Percentiles rank a stretch among this genome's conserved stretches.
Conservation (phyloP, 2,797 vertebrate species). For the Parotocinclus haroldoi region DNA sequence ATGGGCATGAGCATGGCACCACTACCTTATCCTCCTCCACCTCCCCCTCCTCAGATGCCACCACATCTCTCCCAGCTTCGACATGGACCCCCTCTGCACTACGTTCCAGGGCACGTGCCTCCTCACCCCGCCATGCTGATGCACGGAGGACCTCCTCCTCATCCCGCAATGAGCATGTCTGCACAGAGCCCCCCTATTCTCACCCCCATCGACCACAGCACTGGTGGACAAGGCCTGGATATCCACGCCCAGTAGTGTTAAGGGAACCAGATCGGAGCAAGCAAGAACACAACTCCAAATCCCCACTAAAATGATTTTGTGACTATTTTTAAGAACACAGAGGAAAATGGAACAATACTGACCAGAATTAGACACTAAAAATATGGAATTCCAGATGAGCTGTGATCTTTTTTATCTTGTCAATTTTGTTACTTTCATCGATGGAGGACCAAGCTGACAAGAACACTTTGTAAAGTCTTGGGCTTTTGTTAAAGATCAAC, state of each 20-base stretch:
- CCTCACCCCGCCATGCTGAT: slow-evolving; percentile 91
- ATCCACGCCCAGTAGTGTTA: slow-evolving; percentile 88
- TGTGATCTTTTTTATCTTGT: slow-evolving; percentile 89
- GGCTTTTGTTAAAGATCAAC: slow-evolving; percentile 86
- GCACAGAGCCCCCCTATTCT: slow-evolving; percentile 88
- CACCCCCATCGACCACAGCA: slow-evolving; percentile 86
- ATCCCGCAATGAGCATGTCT: slow-evolving; percentile 90
- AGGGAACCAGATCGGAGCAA: slow-evolving; percentile 81
- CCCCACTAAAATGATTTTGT: slow-evolving; percentile 78
- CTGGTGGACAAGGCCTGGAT: slow-evolving; percentile 91
- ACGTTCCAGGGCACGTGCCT: slow-evolving; percentile 84
- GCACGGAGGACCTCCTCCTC: slow-evolving; percentile 90
- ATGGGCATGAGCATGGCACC: slow-evolving; percentile 98
- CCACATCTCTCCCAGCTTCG: slow-evolving; percentile 83
- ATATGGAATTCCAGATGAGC: slow-evolving; percentile 92
- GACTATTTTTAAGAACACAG: slow-evolving; percentile 83
- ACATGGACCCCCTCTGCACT: slow-evolving; percentile 85
- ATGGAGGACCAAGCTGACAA: slow-evolving; percentile 81
- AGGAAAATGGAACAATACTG: slow-evolving; percentile 74
- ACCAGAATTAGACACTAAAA: slow-evolving; percentile 91
- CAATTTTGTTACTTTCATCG: slow-evolving; percentile 93
- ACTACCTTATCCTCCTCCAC: slow-evolving; percentile 79
- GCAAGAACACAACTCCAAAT: slow-evolving; percentile 54
- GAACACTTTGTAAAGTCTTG: slow-evolving; percentile 96
- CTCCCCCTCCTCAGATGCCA: slow-evolving; percentile 84